Base-by-base conservation (phyloP, 2,888 invertebrate genomes). In the Chrysolina oricalcia region DNA sequence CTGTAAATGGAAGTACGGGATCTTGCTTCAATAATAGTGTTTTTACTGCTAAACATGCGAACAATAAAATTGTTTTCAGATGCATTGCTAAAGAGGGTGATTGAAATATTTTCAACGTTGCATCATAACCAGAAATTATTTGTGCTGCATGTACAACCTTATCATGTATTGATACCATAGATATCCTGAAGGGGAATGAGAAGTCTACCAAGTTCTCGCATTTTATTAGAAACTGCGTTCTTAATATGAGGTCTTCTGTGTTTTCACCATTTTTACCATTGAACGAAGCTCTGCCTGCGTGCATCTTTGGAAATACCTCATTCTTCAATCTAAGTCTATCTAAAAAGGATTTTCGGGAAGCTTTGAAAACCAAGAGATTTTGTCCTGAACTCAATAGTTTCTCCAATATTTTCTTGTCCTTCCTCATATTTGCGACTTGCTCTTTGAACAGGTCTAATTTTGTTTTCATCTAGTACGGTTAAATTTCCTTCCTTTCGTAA, bases 241-340 rank as follows among this genome's bases (percentile, higher is more conserved):
- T 70, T 78, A 56, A 82, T 83, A 72, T 83, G 82, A 10, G 82
- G 79, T 66, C 80, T 75, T 76, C 78, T 83, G 56, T 83, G 81
- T 72, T 82, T 81, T 23, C 78, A 35, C n/a, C 81, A 63, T 73
- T 81, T 80, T 72, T 81, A 76, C 74, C 82, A 81, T 2, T 80
- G n/a, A n/a, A n/a, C n/a, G n/a, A n/a, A n/a, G n/a, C n/a, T n/a
- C n/a, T 82, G 72, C 79, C 82, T 43, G 80, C 80, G 43, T 79
- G 82, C 53, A 77, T 74, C 11, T 82, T 62, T 1, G 9, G 9
- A 75, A 83, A 82, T n/a, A 83, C 82, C 70, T 82, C 81, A 43
- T 41, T 72, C 56, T 81, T 82, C 50, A 82, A 67, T 69, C 81
- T 73, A 40, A 83, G 71, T 70, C 63, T 75, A 69, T 80, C 56